Evolutionary conservation across 2,888 invertebrate species (phyloP), one percentile per base, ranked within the genome.

Genomic region (Plutella xylostella): DNA sequence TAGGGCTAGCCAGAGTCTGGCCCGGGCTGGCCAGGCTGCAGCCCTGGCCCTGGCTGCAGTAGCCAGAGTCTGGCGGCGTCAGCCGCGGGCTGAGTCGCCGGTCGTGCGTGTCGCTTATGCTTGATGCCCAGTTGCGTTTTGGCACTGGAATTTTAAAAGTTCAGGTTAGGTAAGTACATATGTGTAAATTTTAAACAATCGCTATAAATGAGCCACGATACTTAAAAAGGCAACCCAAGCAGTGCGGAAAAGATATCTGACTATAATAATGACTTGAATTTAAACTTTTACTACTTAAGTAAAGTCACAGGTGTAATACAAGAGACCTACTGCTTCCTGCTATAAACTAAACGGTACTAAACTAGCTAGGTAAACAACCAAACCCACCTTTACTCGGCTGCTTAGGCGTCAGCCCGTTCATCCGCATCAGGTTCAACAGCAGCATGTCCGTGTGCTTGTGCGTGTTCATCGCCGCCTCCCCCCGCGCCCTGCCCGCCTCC

Each of bases 401-500:
- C 33, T 61, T 63, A 6, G 60, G 59, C 40, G 77, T 69, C 45
- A 79, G 57, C 14, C 79, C 79, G 51, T 80, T 79, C 51, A 79
- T 78, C 31, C 79, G 65, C 80, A 82, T 80, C 33, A 82, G 65
- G 49, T 80, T 79, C 30, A 78, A 57, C 51, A 82, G 66, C 57
- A 82, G 55, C 78, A 80, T 78, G 53, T 80, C 80, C 0, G 79
- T 76, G 54, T 78, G 78, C 17, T 74, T 73, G 4, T 78, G 65
- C 0, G 71, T 68, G 20, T 75, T 74, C 37, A 58, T 56, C 0
- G 59, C 51, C 17, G 52, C 45, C 25, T 17, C 2, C 4, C 25
- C 31, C 28, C 52, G 14, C 21, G 48, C 48, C 11, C 48, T 30
- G n/a, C 51, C 48, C 19, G 53, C 57, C 14, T 49, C 48, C 42